Evolutionary conservation across 2,888 invertebrate genomes (phyloP), one percentile per base, ranked within the genome.

Genomic region (Aporophyla lueneburgensis): DNA sequence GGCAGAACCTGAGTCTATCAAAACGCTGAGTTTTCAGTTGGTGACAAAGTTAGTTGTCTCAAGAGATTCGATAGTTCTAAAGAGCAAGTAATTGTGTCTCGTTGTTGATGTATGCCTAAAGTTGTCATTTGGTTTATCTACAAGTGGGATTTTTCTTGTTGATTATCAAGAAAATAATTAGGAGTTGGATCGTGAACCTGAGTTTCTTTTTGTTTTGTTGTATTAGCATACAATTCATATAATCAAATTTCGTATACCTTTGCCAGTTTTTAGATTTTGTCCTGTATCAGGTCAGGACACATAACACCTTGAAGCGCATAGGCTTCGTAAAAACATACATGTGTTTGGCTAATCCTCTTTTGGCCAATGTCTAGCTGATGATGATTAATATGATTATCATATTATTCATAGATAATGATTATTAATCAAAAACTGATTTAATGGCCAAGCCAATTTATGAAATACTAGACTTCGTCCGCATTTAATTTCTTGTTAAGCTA

Each of bases 31-130:
- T 21, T 51, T 66, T 43, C 9, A 43, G 76, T 43, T 63, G 27
- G 6, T 51, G 12, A 59, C 49, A 51, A 51, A 40, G 49, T 65
- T 53, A 63, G 10, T 49, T 75, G 16, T 49, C 69, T n/a, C 70
- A 6, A 56, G 54, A 75, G 78, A 56, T 40, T 40, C 9, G 5
- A n/a, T 12, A 33, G 21, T 65, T 63, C 51, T 24, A 65, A 16
- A 77, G 40, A n/a, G 19, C 16, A 7, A 49, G 24, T 40, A 49
- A 76, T 76, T 76, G 61, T 76, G 12, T 1, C 16, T 33, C n/a
- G 24, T 10, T 24, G 7, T 53, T 54, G 53, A 78, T 77, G 24
- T 24, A 54, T 21, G 33, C 54, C 33, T 46, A 54, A 5, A 40
- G 24, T 54, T 40, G 43, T 68, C 33, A 49, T 78, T 49, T n/a